Base-by-base conservation (phyloP, 2,797 vertebrate genomes). In the Argentina silus region DNA sequence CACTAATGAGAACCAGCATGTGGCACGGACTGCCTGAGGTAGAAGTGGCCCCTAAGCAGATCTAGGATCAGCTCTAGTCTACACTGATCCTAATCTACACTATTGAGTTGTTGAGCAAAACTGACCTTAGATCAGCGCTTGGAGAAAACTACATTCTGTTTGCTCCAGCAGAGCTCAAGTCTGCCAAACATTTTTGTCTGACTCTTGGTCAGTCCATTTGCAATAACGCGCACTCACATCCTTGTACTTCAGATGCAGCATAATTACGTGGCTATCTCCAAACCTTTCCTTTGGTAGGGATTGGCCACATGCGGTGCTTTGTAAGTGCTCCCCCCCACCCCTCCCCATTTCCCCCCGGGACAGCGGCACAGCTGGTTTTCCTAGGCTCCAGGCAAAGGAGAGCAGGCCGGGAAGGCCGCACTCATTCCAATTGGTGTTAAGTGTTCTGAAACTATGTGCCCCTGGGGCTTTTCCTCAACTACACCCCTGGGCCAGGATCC, bases 361-460 rank as follows among this genome's bases (percentile, higher is more conserved):
- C 68, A 53, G 75, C 72, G 83, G 81, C 87, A 84, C 88, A 91
- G 85, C 90, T 91, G 90, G 82, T 91, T 91, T 91, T 83, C 83
- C 65, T 2, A 72, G 77, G 82, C 88, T 76, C 36, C 3, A 64
- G 69, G 82, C 80, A 62, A 73, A 77, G 72, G 68, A 12, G 17
- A n/a, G 53, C 21, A 15, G 62, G 67, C 21, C 19, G 45, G 66
- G 67, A 77, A 83, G 81, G 80, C 80, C 15, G 21, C 64, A 65
- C 80, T 85, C 53, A 5, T 63, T 78, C 76, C 69, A 75, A 53
- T 63, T 51, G 60, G 61, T 77, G 80, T 78, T 45, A 36, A 69
- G 74, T 80, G 74, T 51, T 75, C 77, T 79, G 70, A 86, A 81
- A 81, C 69, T 67, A 77, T 70, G 81, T 73, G 64, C 76, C 76